Conservation (phyloP, 2,113 vertebrate species). For the Oreochromis tanganicae region DNA sequence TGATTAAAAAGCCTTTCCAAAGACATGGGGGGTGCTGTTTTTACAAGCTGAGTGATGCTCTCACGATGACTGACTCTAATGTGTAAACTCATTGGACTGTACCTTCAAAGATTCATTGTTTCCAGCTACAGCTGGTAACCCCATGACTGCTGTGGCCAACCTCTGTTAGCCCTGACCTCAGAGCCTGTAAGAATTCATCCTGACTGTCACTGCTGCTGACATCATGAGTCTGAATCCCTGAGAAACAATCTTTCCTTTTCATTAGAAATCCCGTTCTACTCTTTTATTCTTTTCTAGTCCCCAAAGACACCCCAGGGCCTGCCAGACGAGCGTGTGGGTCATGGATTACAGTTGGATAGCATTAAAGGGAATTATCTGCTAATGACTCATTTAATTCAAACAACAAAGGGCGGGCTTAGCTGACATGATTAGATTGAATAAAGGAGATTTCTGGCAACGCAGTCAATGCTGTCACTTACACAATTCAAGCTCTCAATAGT, state of each 20-base stretch:
- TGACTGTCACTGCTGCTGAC: background rate
- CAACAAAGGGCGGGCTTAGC: conserved; percentile 18
- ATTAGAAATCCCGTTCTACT: background rate
- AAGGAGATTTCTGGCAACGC: background rate
- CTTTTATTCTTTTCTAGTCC: background rate
- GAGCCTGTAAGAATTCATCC: background rate
- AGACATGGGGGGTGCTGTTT: background rate
- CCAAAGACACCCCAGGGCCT: background rate
- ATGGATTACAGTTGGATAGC: conserved; percentile 29
- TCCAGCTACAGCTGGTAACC: background rate
- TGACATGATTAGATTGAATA: background rate
- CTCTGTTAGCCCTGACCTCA: background rate
- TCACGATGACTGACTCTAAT: background rate
- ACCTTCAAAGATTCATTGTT: background rate
- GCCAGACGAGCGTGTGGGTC: background rate
- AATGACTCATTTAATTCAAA: conserved; percentile 37
- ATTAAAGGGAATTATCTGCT: conserved; percentile 45
- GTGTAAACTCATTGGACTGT: background rate
- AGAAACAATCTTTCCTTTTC: background rate
- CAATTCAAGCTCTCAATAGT: background rate
- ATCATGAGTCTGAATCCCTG: background rate
- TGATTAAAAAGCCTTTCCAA: background rate
- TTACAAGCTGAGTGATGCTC: background rate
- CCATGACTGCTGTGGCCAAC: background rate
- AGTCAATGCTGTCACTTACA: background rate